Percentiles rank a stretch among this genome's conserved stretches.
Conservation (phyloP, 2,888 invertebrate species). For the Stegophylla sp. region DNA sequence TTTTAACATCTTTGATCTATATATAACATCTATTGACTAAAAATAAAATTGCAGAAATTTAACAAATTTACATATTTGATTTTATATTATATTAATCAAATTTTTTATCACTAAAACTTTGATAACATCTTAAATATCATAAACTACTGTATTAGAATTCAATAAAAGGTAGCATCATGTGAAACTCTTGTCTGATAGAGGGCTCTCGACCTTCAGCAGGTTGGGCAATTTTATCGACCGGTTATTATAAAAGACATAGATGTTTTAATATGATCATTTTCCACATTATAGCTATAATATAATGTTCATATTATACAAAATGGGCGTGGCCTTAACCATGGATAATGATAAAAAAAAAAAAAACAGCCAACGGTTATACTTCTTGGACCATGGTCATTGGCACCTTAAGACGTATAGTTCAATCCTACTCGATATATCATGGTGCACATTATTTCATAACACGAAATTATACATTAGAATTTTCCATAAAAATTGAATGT, state of each 20-base stretch:
- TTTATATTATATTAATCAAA: no score
- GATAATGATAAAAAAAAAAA: constrained; percentile 45
- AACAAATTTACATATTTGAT: no score
- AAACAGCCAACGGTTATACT: constrained; percentile 54
- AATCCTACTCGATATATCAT: constrained; percentile 5
- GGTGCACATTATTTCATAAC: constrained; percentile 23
- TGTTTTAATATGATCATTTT: constrained; percentile 37
- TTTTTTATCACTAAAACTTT: no score
- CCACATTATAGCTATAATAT: constrained; percentile 18
- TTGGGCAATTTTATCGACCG: constrained; percentile 36
- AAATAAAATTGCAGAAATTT: no score
- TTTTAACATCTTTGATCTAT: no score
- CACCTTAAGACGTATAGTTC: constrained; percentile 15
- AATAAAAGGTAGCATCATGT: neutral
- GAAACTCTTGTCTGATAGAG: constrained; percentile 6
- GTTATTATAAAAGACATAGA: constrained; percentile 34
- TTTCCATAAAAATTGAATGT: neutral
- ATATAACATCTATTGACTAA: no score
- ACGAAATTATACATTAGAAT: neutral
- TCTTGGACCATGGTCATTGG: constrained; percentile 57
- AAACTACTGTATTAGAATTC: neutral
- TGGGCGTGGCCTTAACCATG: constrained; percentile 39
- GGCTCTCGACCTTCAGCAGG: constrained; percentile 34
- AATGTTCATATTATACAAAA: constrained; percentile 45
- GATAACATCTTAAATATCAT: neutral